Base-by-base conservation (phyloP, 2,113 vertebrate species). In the Noctilio leporinus region DNA sequence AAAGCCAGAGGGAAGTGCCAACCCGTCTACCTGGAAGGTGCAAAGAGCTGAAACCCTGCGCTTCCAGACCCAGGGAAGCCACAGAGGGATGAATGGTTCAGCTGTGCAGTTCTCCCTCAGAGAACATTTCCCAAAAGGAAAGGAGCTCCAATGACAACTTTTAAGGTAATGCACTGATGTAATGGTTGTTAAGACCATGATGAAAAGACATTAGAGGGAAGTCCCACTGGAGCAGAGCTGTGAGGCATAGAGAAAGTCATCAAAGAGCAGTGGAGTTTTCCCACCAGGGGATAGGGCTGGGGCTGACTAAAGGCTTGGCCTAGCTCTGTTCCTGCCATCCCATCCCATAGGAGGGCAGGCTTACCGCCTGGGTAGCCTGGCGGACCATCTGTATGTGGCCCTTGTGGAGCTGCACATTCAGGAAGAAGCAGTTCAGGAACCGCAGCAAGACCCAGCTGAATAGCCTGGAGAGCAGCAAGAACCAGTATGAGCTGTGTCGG, bases 321-420 rank as follows among this genome's bases (percentile, higher is more conserved):
- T 55, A 10, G 65, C 65, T 90, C 80, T 59, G 73, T 49, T 57
- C 53, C 49, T 4, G 7, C 51, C 49, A 57, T 35, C 84, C 72
- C 38, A 28, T 14, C 73, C 90, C 67, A 30, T 10, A 1, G 43
- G 43, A 62, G 30, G 53, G 45, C 0, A 9, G 20, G 92, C 65
- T 94, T 89, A 98, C 98, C 96, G 7, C 92, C 64, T 96, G 38
- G 16, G 96, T 28, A 0, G 98, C 98, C 72, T 67, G 94, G 47
- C 80, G 98, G 72, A 98, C 97, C 97, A 97, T 98, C 95, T 97
- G 97, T 98, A 99, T 80, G 95, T 99, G 98, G 49, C 98, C 98
- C 10, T n/a, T 96, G 92, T 98, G 98, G 40, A 99, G 95, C 87
- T 97, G 98, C 55, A 99, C 95, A 0, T 67, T 91, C 86, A 97